Evolutionary conservation across 2,797 vertebrate species (phyloP).

Genomic region (Petrocephalus schoutedeni): DNA sequence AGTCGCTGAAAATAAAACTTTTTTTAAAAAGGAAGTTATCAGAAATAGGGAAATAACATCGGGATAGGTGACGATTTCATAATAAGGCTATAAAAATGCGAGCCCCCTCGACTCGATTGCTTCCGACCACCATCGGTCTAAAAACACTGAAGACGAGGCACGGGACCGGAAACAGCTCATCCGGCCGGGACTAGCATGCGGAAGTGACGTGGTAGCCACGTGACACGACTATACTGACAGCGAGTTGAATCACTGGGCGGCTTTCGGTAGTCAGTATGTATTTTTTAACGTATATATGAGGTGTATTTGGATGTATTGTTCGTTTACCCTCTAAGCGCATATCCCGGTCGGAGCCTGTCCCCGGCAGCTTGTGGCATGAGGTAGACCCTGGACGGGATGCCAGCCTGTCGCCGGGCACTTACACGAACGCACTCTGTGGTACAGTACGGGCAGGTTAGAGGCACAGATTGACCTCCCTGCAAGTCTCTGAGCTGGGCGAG

Average conservation of each 20-base stretch:
- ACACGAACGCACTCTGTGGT: no score
- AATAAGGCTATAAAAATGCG: neutral
- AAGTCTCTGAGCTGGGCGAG: neutral
- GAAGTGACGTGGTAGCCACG: constrained; percentile 13
- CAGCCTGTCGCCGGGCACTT: neutral
- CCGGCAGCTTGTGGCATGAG: neutral
- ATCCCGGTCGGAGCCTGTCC: neutral
- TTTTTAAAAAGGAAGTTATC: constrained; percentile 5
- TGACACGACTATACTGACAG: neutral
- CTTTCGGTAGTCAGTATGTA: neutral
- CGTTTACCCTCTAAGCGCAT: neutral
- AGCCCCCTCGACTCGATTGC: neutral
- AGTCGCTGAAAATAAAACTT: neutral
- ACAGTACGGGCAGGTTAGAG: neutral
- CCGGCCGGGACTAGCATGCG: constrained; percentile 27
- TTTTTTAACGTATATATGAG: neutral
- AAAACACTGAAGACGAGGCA: constrained; percentile 23
- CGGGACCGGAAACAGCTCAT: constrained; percentile 35
- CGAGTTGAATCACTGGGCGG: neutral
- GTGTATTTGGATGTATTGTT: neutral
- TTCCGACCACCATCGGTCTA: neutral
- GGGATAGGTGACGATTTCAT: constrained; percentile 3
- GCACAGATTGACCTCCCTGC: neutral
- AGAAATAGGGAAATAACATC: neutral
- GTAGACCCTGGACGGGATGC: neutral